Evolutionary conservation across 2,888 invertebrate species (phyloP).

Genomic region (Xylota segnis): DNA sequence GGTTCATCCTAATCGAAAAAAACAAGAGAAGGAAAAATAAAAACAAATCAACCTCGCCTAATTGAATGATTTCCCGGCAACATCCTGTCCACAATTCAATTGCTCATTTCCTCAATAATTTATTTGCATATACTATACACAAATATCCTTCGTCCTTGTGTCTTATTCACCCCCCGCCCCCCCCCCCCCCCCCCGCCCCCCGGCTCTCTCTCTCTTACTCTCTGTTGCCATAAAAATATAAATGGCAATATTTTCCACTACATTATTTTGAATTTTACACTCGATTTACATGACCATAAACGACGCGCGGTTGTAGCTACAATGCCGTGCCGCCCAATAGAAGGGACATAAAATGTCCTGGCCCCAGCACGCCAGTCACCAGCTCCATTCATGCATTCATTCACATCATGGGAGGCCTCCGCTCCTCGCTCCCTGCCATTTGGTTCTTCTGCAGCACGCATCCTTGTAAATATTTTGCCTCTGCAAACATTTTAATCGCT

Average conservation of each 20-base stretch:
- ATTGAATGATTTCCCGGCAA: constrained; percentile 67
- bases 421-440: background rate
- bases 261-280: constrained; percentile 75
- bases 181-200: too few species aligned
- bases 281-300: constrained; percentile 76
- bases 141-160: constrained; percentile 21
- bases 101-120: constrained; percentile 46
- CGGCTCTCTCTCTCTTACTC: background rate
- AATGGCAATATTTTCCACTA: constrained; percentile 77
- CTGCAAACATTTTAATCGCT: constrained; percentile 62
- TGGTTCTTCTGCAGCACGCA: background rate
- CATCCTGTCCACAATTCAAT: constrained; percentile 62
- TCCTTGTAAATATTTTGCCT: constrained; percentile 34
- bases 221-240: constrained; percentile 34
- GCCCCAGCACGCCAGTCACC: constrained; percentile 7
- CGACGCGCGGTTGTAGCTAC: constrained; percentile 29
- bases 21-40: background rate
- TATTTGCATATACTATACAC: background rate
- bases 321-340: constrained; percentile 26
- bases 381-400: constrained; percentile 11
- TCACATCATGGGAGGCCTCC: background rate
- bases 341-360: constrained; percentile 62
- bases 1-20: background rate
- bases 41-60: constrained; percentile 40
- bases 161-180: too few species aligned